These are phyloP conservation scores for Lithophane leautieri DNA, from an alignment of 2,888 invertebrate genomes.

Conservation along the genomic window DNA sequence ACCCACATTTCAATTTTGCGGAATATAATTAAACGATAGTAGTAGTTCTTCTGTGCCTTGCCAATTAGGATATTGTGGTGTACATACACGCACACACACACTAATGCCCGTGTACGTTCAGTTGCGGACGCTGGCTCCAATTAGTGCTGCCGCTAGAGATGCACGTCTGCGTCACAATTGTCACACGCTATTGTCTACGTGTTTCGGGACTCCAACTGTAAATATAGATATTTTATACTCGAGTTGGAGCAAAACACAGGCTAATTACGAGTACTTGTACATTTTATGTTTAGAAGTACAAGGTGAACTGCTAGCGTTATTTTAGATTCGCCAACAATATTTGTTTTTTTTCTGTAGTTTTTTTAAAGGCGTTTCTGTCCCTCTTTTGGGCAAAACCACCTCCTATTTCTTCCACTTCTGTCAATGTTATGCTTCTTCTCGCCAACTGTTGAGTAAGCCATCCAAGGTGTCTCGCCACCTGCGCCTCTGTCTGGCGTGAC, in stretches of 20 bases:
- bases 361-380: neutral
- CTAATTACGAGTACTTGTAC: neutral
- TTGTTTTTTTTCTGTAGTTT: neutral
- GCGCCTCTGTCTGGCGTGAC: neutral
- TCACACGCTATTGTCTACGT: constrained; percentile 1
- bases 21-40: neutral
- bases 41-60: constrained; percentile 1
- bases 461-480: no score
- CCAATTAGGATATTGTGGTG: neutral
- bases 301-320: no score
- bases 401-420: neutral
- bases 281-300: no score
- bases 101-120: neutral
- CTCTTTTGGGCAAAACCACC: no score
- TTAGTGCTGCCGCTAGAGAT: constrained; percentile 38
- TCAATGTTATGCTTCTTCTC: neutral
- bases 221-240: neutral
- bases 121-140: constrained; percentile 21
- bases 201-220: neutral
- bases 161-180: constrained; percentile 6
- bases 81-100: neutral
- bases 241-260: neutral
- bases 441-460: neutral
- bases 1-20: neutral
- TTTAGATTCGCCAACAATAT: neutral